Conservation (phyloP, 1,140 invertebrate genomes). For the Drosophila seguyi region DNA sequence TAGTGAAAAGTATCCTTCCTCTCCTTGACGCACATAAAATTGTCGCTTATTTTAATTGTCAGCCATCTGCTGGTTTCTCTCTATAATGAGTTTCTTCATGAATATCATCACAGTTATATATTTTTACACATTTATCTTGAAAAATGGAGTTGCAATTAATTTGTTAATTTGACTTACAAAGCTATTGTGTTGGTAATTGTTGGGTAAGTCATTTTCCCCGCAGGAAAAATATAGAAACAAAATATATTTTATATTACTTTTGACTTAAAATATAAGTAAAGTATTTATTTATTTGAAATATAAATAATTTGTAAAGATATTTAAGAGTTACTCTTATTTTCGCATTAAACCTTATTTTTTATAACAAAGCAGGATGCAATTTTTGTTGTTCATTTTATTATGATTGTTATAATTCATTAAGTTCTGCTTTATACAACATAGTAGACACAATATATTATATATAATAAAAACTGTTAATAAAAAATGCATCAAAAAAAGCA, state of each 20-base stretch:
- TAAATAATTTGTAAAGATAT: too few relatives aligned
- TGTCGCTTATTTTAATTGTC: conserved; percentile 51
- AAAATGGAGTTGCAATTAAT: background rate
- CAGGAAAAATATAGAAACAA: background rate
- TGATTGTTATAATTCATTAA: too few relatives aligned
- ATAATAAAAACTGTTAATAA: background rate
- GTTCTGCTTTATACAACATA: too few relatives aligned
- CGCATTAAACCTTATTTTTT: too few relatives aligned
- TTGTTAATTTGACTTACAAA: background rate
- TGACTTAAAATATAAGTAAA: background rate
- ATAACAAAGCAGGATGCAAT: too few relatives aligned
- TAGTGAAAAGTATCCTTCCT: conserved; percentile 35
- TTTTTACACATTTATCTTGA: background rate
- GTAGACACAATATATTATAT: background rate
- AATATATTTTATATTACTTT: too few relatives aligned
- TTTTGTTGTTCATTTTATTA: too few relatives aligned
- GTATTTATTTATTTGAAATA: too few relatives aligned
- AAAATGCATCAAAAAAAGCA: background rate
- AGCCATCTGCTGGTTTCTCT: conserved; percentile 31
- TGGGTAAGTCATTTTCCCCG: background rate
- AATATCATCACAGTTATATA: conserved; percentile 7
- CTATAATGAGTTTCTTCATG: conserved; percentile 28
- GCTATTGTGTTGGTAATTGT: too few relatives aligned
- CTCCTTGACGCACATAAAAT: conserved; percentile 20
- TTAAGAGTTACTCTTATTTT: too few relatives aligned